These are phyloP conservation scores for Zootermopsis nevadensis DNA, from an alignment of 2,888 invertebrate species.

Conservation along the genomic window DNA sequence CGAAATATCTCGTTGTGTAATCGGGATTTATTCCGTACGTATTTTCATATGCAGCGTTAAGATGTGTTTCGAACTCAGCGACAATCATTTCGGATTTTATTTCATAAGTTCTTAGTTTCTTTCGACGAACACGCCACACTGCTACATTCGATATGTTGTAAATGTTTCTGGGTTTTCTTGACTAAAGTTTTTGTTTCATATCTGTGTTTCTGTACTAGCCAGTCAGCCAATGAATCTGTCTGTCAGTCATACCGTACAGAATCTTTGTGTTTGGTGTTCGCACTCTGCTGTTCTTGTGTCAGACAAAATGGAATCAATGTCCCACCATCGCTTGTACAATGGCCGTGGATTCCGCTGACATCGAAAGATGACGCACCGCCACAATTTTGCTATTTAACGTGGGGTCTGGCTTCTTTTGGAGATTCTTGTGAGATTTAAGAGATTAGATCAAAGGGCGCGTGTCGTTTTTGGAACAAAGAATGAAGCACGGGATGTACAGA, in stretches of 20 bases:
- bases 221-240: not conserved
- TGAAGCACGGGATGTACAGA: not conserved
- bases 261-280: not conserved
- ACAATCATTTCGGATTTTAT: too few species aligned
- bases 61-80: too few species aligned
- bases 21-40: too few species aligned
- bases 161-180: too few species aligned
- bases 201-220: not conserved
- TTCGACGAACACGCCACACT: too few species aligned
- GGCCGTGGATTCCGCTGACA: not conserved
- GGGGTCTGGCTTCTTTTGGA: not conserved
- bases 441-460: not conserved
- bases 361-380: not conserved
- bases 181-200: not conserved
- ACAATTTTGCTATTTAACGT: not conserved
- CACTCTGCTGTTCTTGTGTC: not conserved
- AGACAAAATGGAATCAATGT: slow-evolving; percentile 1
- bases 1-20: too few species aligned
- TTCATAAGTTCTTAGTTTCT: too few species aligned
- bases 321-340: not conserved
- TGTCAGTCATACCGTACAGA: too few species aligned
- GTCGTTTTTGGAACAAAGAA: not conserved
- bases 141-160: too few species aligned
- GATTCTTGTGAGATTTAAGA: not conserved
- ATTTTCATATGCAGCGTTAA: too few species aligned